A percentile compares a stretch with the other conserved stretches of the same genome.
Evolutionary conservation across 2,113 vertebrate genomes (phyloP).

Genomic region (Nycticryphes semicollaris): DNA sequence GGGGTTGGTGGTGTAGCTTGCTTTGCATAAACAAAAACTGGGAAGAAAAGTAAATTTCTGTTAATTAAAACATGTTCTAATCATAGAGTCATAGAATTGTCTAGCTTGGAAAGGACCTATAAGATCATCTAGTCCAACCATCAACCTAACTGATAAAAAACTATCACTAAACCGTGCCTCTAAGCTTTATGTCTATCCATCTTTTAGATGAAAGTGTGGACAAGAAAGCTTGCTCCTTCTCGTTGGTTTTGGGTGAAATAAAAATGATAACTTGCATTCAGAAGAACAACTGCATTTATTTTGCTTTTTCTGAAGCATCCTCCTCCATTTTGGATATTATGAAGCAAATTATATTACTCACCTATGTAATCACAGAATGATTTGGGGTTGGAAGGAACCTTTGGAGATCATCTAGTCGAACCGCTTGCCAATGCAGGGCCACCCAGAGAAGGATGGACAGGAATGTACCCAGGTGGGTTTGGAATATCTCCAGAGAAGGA

Average conservation of each 20-base stretch:
- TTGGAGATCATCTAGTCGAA: not conserved
- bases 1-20: not conserved
- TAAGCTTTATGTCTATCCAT: no score
- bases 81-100: no score
- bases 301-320: not conserved
- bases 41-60: not conserved
- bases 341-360: not conserved
- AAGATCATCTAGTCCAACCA: no score
- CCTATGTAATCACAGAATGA: not conserved
- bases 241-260: not conserved
- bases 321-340: not conserved
- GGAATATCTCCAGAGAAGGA: not conserved
- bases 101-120: no score
- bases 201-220: not conserved
- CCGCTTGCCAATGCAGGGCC: not conserved
- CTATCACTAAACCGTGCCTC: no score
- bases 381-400: not conserved
- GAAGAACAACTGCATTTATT: not conserved
- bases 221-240: not conserved
- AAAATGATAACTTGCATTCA: not conserved
- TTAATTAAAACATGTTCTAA: not conserved
- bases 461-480: not conserved
- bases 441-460: not conserved
- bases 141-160: no score
- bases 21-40: not conserved